Percentiles rank a stretch among this genome's conserved stretches.
phyloP scores from a whole-genome alignment of 2,888 invertebrate species.

The Magallana nippona region DNA sequence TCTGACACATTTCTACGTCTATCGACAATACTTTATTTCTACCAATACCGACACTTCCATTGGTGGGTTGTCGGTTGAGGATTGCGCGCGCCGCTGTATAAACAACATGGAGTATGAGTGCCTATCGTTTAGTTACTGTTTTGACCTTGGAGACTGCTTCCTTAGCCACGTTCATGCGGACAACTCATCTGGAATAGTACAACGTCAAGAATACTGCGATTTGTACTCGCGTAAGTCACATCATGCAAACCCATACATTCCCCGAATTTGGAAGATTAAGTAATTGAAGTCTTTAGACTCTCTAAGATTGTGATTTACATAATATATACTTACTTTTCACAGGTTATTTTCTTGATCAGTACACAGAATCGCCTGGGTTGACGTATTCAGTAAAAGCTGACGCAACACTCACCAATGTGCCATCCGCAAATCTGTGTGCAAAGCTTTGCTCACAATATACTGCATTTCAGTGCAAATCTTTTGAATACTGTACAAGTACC shows the following conservation, averaged over 20 bases:
- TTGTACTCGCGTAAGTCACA: constrained; percentile 65
- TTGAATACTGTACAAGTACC: constrained; percentile 55
- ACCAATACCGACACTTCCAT: constrained; percentile 38
- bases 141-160: constrained; percentile 61
- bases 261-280: not conserved
- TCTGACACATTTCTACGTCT: constrained; percentile 8
- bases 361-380: constrained; percentile 58
- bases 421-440: constrained; percentile 61
- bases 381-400: constrained; percentile 56
- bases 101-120: constrained; percentile 59
- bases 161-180: constrained; percentile 61
- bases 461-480: constrained; percentile 54
- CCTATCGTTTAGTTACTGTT: constrained; percentile 69
- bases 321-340: constrained; percentile 44
- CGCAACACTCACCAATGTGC: constrained; percentile 49
- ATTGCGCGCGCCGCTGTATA: constrained; percentile 68
- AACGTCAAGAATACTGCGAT: constrained; percentile 58
- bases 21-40: constrained; percentile 25
- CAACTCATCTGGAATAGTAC: constrained; percentile 49
- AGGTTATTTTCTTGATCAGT: constrained; percentile 65
- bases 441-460: constrained; percentile 48
- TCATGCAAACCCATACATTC: not conserved
- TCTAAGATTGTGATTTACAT: not conserved
- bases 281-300: no score
- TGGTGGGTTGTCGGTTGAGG: constrained; percentile 66